phyloP scores from a whole-genome alignment of 1,140 invertebrate genomes.

The Coelopa frigida region DNA sequence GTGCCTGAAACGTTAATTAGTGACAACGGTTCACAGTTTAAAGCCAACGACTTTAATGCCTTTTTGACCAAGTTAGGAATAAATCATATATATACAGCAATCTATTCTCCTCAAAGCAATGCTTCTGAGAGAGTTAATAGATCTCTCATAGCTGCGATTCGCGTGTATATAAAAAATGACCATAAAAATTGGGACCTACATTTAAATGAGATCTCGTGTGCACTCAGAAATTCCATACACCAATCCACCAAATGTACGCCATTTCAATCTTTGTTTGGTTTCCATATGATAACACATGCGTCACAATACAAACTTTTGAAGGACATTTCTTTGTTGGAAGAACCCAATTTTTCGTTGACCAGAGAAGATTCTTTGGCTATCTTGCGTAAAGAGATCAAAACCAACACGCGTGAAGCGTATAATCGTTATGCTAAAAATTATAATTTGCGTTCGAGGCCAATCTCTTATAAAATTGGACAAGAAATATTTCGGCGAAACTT shows the following conservation, averaged over 20 bases:
- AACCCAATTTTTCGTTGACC: background rate
- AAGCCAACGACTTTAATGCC: background rate
- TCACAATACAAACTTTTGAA: background rate
- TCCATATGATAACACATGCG: background rate
- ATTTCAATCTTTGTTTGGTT: background rate
- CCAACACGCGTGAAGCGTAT: too few relatives aligned
- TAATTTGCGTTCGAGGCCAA: too few relatives aligned
- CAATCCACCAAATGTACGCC: background rate
- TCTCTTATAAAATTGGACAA: too few relatives aligned
- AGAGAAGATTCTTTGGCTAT: background rate
- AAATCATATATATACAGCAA: background rate
- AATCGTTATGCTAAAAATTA: too few relatives aligned
- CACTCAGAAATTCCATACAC: background rate
- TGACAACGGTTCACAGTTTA: background rate
- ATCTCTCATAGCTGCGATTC: background rate
- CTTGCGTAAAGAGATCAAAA: too few relatives aligned
- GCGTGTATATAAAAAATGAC: background rate
- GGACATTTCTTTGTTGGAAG: background rate
- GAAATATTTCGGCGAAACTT: too few relatives aligned
- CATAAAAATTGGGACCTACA: background rate
- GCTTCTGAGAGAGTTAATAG: background rate
- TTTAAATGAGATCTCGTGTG: background rate
- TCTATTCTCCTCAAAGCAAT: slow-evolving; percentile 1
- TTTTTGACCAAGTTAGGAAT: background rate
- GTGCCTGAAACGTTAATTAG: background rate